Conservation (phyloP, 35 echinoderm and acorn worm genomes). For the Heliocidaris tuberculata region DNA sequence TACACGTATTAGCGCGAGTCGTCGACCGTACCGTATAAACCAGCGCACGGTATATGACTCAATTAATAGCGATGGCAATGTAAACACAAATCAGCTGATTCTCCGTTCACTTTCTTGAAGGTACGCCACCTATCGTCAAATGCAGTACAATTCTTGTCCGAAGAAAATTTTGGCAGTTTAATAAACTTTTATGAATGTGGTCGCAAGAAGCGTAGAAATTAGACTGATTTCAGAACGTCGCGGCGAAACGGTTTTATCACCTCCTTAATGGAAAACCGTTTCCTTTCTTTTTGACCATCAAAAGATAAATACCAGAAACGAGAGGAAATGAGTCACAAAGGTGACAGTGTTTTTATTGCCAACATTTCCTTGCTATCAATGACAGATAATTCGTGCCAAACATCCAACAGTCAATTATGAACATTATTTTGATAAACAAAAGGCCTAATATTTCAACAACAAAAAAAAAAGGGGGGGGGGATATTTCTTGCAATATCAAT, state of each 20-base stretch:
- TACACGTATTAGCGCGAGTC: neutral
- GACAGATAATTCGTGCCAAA: neutral
- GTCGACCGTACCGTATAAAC: neutral
- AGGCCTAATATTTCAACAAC: neutral
- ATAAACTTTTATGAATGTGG: neutral
- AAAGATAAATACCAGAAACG: slow-evolving; percentile 8
- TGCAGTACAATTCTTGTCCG: neutral
- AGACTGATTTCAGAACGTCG: neutral
- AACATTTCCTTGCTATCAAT: slow-evolving; percentile 2
- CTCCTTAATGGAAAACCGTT: neutral
- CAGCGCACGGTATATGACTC: too few species aligned
- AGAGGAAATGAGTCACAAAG: neutral
- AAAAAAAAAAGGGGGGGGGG: too few species aligned
- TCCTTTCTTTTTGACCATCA: slow-evolving; percentile 3
- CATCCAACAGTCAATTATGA: neutral
- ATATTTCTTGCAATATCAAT: neutral
- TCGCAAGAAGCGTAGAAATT: neutral
- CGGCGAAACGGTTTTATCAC: neutral
- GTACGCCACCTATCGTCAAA: slow-evolving; percentile 7
- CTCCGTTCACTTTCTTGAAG: neutral
- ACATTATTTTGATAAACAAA: neutral
- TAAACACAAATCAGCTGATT: neutral
- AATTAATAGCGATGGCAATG: neutral
- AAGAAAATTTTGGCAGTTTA: neutral
- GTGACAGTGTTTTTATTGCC: neutral